These are phyloP conservation scores for Lordiphosa stackelbergi DNA, from an alignment of 1,140 invertebrate species.

Conservation along the genomic window DNA sequence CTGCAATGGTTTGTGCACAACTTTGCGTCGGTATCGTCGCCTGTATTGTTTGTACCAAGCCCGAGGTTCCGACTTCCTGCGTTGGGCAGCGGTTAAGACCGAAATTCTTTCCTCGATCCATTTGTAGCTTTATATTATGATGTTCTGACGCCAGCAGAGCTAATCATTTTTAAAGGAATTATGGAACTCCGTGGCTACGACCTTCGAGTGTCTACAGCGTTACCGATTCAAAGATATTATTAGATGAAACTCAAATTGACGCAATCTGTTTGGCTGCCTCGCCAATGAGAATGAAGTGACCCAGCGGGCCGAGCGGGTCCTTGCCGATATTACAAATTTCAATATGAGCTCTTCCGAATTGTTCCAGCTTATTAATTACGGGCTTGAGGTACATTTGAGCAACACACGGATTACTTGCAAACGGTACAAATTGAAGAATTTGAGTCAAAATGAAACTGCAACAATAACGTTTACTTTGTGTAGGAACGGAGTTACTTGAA, in stretches of 20 bases:
- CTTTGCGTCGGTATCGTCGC: not conserved
- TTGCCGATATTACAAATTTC: not conserved
- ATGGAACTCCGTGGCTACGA: not conserved
- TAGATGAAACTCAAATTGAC: not conserved
- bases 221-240: not conserved
- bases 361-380: not conserved
- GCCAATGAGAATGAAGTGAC: not conserved
- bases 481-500: not conserved
- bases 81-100: not conserved
- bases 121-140: not conserved
- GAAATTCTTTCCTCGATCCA: not conserved
- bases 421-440: not conserved
- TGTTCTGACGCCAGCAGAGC: not conserved
- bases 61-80: not conserved
- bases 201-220: not conserved
- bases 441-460: not conserved
- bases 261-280: not conserved
- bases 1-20: not conserved
- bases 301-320: not conserved
- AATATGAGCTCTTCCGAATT: not conserved
- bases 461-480: not conserved
- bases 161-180: not conserved
- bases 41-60: not conserved
- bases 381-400: not conserved
- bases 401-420: not conserved